Base-by-base conservation (phyloP, 2,888 invertebrate genomes). In the Beris morrisii region DNA sequence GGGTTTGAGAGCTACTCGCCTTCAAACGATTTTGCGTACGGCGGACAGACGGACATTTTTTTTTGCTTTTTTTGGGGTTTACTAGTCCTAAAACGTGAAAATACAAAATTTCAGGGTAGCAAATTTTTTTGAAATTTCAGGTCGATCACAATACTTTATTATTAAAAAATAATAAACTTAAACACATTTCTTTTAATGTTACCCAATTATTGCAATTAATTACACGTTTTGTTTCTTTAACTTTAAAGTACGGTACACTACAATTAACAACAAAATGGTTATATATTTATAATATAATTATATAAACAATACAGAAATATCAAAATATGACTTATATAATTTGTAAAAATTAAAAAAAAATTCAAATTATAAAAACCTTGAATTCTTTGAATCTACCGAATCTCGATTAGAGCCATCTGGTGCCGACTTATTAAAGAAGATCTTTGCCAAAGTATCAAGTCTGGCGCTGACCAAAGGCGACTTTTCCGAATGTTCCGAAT, bases 371-470 rank as follows among this genome's bases (percentile, higher is more conserved):
- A 68, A 66, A 75, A 80, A 80, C 80, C 81, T 80, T 75, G 79
- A 77, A 73, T 79, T 78, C 75, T 79, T 78, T 73, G 80, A 79
- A 75, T 80, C 79, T 76, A 79, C 75, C 73, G 78, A 79, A 76
- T 79, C 78, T 79, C 79, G 79, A 46, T 59, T 59, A 30, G 53
- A 12, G 74, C 80, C 79, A 77, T 79, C 75, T 76, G 80, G 76
- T 77, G 79, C 76, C 75, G 79, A 79, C 77, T 86, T 86, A 81
- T 85, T 86, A 80, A 91, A 91, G 74, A 92, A 84, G 75, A 91
- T 80, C 78, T 89, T 90, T 31, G 89, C 89, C 67, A 92, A 81
- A 69, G 88, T 90, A 79, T 91, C 91, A 73, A 88, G 87, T 79
- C 89, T 88, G 81, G 87, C 85, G 72, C 88, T 84, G 75, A 89